Base-by-base conservation (phyloP, 1,140 invertebrate species). In the Anagrus nilaparvatae region DNA sequence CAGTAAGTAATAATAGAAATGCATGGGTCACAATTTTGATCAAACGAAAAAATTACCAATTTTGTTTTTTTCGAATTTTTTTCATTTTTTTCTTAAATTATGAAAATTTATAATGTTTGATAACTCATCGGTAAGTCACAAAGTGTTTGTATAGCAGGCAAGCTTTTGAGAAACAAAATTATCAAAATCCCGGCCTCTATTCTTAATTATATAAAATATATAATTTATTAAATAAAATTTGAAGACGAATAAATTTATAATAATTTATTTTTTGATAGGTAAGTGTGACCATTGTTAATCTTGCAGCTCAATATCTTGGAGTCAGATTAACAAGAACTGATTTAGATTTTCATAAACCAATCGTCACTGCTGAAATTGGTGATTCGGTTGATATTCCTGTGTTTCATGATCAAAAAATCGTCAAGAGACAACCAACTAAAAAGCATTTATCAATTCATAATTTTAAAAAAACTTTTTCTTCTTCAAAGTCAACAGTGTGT, bases 231-330 rank as follows among this genome's bases (percentile, higher is more conserved):
- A n/a, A n/a, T n/a, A n/a, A n/a, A n/a, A n/a, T n/a, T n/a, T n/a
- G n/a, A n/a, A n/a, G n/a, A n/a, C n/a, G n/a, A n/a, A n/a, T n/a
- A 25, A 25, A 25, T 25, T 25, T 29, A 8, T 34, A 25, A 17
- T 40, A 25, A 51, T 37, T 40, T 5, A n/a, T 35, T 51, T 61
- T 17, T 52, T 77, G 72, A 71, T 81, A 14, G 67, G 61, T 9
- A n/a, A n/a, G n/a, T n/a, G 49, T 74, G n/a, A 72, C 71, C 43
- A 76, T 82, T 56, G 75, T 78, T 55, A 75, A 71, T 53, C 61
- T 81, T 25, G 76, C 76, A 23, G 79, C 80, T 8, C 78, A 82
- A 56, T 64, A 78, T 14, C 57, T 83, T 7, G 78, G 78, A 13
- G 68, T 82, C 12, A 66, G 70, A 52, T 58, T 84, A 38, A 77